Evolutionary conservation across 2,797 vertebrate genomes (phyloP), one percentile per base, ranked within the genome.

Genomic region (Myoxocephalus aenaeus): DNA sequence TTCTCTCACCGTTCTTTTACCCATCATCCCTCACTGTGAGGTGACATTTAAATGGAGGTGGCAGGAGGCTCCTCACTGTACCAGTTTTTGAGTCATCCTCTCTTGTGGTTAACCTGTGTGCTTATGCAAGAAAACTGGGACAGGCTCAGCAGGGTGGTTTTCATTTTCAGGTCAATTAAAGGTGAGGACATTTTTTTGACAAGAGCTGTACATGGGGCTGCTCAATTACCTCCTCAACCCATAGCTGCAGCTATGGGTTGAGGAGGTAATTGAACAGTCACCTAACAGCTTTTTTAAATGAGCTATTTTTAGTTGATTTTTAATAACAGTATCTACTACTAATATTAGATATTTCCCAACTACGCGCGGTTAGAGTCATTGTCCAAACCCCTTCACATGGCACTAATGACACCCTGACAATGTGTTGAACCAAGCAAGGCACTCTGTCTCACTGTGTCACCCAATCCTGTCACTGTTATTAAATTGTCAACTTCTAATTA

Each of bases 1-100:
- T 61, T 50, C 25, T 38, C 48, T 82, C 70, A 22, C 46, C 48
- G 29, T 53, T 71, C 61, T 79, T 65, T 82, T 34, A 70, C 68
- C 54, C 77, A 69, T 77, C 75, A 81, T 72, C 65, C 80, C 88
- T 86, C 58, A 63, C 75, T 70, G 67, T 36, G 82, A 74, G 63
- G 62, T 90, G 89, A 91, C 91, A 93, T 94, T 94, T 94, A 58
- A 85, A 36, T 46, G 13, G 38, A 73, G 48, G 63, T 54, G 59
- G 75, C 66, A 69, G 59, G 56, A 76, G 79, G 82, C 79, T 77
- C 70, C 73, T 86, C 68, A 61, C 65, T 81, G 73, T 61, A 56
- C 54, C 54, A 83, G 27, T 61, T 75, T 82, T 65, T 61, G 65
- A 77, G 40, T 86, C 81, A 74, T 29, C 58, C 72, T 83, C 74